Evolutionary conservation across 2,888 invertebrate species (phyloP).

Genomic region (Autographa pulchrina): DNA sequence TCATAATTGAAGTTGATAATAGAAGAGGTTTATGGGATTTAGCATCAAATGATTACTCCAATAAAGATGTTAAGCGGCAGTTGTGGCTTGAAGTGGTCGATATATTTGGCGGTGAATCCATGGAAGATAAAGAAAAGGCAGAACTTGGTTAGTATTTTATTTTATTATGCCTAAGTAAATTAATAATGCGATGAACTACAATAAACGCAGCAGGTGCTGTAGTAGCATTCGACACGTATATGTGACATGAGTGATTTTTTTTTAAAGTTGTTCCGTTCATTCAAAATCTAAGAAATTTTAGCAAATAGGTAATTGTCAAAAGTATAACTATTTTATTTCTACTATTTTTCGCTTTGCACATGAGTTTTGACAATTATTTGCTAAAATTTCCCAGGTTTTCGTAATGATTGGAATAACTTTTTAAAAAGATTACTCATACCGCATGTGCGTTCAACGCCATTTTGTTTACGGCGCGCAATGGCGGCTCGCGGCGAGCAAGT

Average conservation of each 20-base stretch:
- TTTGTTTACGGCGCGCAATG: constrained; percentile 22
- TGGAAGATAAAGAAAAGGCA: constrained; percentile 16
- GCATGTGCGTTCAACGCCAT: constrained; percentile 8
- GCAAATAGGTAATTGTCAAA: constrained; percentile 34
- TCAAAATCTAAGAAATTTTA: constrained; percentile 31
- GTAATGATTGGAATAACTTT: too few relatives aligned
- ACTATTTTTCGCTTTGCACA: constrained; percentile 18
- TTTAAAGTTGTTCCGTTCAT: constrained; percentile 30
- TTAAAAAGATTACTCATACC: too few relatives aligned
- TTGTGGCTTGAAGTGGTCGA: constrained; percentile 23
- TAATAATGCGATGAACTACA: constrained; percentile 28
- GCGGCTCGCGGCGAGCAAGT: constrained; percentile 30
- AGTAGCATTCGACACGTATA: constrained; percentile 24
- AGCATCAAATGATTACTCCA: constrained; percentile 25
- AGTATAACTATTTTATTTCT: constrained; percentile 28
- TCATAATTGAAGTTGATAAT: neutral
- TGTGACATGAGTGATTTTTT: constrained; percentile 26
- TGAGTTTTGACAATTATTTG: neutral
- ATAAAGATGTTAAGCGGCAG: constrained; percentile 31
- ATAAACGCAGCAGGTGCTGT: constrained; percentile 19
- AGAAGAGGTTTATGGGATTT: constrained; percentile 20
- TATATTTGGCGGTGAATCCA: constrained; percentile 23
- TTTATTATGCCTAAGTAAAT: constrained; percentile 15
- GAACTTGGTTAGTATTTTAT: constrained; percentile 17
- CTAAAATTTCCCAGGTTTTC: too few relatives aligned